phyloP scores from a whole-genome alignment of 2,888 invertebrate species.

The Tupiocoris notatus region DNA sequence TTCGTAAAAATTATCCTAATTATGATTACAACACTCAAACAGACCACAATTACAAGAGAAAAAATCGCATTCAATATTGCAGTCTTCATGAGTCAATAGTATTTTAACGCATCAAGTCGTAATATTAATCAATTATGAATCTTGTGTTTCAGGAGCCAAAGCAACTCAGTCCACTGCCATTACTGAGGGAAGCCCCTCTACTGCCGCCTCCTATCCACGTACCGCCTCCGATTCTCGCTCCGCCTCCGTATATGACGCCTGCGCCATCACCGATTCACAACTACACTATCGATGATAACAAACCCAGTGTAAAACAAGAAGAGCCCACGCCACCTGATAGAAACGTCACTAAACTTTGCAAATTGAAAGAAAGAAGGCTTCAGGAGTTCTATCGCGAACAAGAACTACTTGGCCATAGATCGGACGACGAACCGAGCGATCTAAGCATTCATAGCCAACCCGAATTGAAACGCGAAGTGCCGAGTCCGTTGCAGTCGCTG shows the following conservation, averaged over 20 bases:
- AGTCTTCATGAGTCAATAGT: too few species aligned
- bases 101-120: too few species aligned
- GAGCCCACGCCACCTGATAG: not conserved
- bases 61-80: too few species aligned
- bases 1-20: too few species aligned
- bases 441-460: conserved; percentile 36
- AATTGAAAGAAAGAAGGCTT: conserved; percentile 49
- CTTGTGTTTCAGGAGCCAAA: conserved; percentile 33
- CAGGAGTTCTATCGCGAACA: conserved; percentile 50
- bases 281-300: conserved; percentile 15
- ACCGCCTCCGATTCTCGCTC: conserved; percentile 1
- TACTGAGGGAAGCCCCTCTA: conserved; percentile 5
- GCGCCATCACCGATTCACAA: conserved; percentile 2
- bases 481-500: conserved; percentile 33
- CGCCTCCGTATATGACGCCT: conserved; percentile 4
- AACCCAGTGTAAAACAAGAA: conserved; percentile 33
- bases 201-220: not conserved
- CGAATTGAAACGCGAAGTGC: conserved; percentile 32
- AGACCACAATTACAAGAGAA: too few species aligned
- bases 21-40: too few species aligned
- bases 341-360: conserved; percentile 42
- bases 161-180: conserved; percentile 24
- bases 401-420: conserved; percentile 19
- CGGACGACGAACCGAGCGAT: conserved; percentile 44
- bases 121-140: too few species aligned